Evolutionary conservation across 2,113 vertebrate genomes (phyloP).

Genomic region (Numida meleagris): DNA sequence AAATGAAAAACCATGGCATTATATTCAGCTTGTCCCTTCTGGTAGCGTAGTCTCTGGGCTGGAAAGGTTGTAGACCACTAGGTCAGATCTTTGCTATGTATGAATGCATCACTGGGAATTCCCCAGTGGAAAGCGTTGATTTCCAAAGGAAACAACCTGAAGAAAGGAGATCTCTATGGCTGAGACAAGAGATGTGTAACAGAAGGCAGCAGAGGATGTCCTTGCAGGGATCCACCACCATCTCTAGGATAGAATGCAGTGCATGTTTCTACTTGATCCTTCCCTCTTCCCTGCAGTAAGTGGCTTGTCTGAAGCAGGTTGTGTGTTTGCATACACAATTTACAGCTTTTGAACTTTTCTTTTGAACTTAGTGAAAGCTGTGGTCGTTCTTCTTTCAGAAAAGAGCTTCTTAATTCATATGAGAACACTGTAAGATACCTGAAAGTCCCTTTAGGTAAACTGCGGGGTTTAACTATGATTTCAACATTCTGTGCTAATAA

Average conservation of each 20-base stretch:
- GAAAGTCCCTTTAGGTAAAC: background rate
- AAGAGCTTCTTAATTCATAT: background rate
- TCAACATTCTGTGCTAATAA: background rate
- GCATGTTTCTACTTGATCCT: background rate
- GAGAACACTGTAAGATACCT: background rate
- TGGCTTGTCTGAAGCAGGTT: background rate
- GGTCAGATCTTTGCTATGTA: background rate
- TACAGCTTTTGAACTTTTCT: background rate
- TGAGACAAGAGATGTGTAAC: background rate
- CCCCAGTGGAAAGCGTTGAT: accelerated
- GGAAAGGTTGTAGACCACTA: background rate
- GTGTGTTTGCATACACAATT: background rate
- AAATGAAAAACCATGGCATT: background rate
- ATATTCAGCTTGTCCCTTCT: background rate
- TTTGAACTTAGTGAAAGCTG: background rate
- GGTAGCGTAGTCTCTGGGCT: background rate
- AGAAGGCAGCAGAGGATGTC: background rate
- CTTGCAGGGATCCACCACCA: background rate
- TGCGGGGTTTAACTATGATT: too few species aligned
- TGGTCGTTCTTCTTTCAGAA: background rate
- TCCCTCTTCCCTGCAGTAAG: background rate
- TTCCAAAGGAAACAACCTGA: background rate
- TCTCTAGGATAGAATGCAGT: background rate
- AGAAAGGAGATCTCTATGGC: background rate
- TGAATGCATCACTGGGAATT: background rate